These are phyloP conservation scores for Villa cingulata DNA, from an alignment of 2,888 invertebrate species.

Conservation along the genomic window DNA sequence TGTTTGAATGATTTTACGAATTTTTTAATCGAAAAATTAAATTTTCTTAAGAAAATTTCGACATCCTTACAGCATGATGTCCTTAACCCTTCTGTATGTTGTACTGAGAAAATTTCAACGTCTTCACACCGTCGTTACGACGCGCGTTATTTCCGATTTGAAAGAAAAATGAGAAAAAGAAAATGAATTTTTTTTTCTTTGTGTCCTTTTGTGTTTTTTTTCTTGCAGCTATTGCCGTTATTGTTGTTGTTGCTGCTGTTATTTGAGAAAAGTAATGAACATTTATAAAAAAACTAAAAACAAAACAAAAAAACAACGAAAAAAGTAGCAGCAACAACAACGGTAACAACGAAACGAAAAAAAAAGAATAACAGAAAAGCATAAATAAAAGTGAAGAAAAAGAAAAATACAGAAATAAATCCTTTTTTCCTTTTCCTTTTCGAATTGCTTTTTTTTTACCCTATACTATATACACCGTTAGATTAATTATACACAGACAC, in stretches of 20 bases:
- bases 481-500: neutral
- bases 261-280: neutral
- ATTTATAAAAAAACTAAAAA: neutral
- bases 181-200: too few relatives aligned
- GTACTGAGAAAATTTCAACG: neutral
- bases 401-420: too few relatives aligned
- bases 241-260: too few relatives aligned
- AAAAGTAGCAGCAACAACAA: conserved; percentile 8
- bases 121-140: neutral
- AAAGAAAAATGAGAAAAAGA: neutral
- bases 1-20: too few relatives aligned
- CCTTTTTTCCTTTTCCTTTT: too few relatives aligned
- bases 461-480: neutral
- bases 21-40: too few relatives aligned
- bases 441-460: too few relatives aligned
- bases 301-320: neutral
- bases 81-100: conserved; percentile 33
- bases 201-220: too few relatives aligned
- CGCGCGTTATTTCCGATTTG: neutral
- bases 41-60: conserved; percentile 6
- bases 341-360: conserved; percentile 3
- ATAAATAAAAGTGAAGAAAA: too few relatives aligned
- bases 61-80: conserved; percentile 32
- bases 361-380: too few relatives aligned
- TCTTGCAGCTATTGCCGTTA: too few relatives aligned